These are phyloP conservation scores for Sceliomorpha sp. DNA, from an alignment of 2,888 invertebrate genomes.

Conservation along the genomic window DNA sequence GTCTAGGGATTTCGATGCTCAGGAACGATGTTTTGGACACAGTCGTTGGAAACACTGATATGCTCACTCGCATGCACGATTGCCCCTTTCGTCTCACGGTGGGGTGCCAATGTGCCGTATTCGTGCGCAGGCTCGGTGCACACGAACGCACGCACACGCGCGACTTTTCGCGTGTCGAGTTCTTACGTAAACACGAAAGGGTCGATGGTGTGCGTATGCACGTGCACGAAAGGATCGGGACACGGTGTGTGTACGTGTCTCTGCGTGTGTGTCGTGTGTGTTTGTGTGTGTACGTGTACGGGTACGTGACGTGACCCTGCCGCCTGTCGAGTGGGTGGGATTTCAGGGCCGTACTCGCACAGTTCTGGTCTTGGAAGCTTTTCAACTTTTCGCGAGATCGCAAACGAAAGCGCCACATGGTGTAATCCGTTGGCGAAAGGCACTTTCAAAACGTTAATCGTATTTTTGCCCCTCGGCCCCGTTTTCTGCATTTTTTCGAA, in stretches of 20 bases:
- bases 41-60: constrained; percentile 46
- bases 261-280: constrained; percentile 15
- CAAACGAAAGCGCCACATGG: constrained; percentile 35
- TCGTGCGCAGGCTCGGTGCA: constrained; percentile 32
- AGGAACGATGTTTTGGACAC: constrained; percentile 45
- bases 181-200: constrained; percentile 53
- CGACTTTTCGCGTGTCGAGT: constrained; percentile 30
- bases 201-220: constrained; percentile 14
- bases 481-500: too few relatives aligned
- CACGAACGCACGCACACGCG: constrained; percentile 19
- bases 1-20: constrained; percentile 32
- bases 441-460: constrained; percentile 4
- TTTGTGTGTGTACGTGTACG: constrained; percentile 44
- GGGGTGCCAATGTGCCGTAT: constrained; percentile 30
- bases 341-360: constrained; percentile 62
- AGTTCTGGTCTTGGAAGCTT: constrained; percentile 45
- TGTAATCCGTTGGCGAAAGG: constrained; percentile 24
- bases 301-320: constrained; percentile 66
- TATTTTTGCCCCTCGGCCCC: too few relatives aligned
- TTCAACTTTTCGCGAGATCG: constrained; percentile 36
- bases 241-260: neutral
- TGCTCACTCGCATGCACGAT: constrained; percentile 59
- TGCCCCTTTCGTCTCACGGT: constrained; percentile 33
- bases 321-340: constrained; percentile 68
- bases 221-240: constrained; percentile 5